These are phyloP conservation scores for Andrena minutula DNA, from an alignment of 2,888 invertebrate genomes.

Conservation along the genomic window DNA sequence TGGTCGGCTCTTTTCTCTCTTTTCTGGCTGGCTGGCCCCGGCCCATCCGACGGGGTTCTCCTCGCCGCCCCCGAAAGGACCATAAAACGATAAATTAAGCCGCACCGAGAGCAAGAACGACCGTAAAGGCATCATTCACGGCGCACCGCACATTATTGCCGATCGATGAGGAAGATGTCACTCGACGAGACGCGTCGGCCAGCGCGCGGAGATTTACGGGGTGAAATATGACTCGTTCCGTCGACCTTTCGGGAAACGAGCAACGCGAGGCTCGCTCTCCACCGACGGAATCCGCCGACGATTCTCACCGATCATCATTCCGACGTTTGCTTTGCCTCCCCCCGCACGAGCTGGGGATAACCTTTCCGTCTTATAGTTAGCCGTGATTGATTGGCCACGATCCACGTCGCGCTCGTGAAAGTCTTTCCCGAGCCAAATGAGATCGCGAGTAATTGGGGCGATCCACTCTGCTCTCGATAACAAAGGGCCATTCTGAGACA, in stretches of 20 bases:
- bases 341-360: too few species aligned
- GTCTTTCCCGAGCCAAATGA: conserved; percentile 23
- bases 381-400: conserved; percentile 48
- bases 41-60: conserved; percentile 64
- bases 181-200: conserved; percentile 38
- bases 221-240: conserved; percentile 45
- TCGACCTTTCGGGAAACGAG: not conserved
- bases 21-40: conserved; percentile 45
- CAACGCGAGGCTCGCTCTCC: not conserved
- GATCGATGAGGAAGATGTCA: conserved; percentile 72
- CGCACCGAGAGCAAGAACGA: conserved; percentile 66
- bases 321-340: not conserved
- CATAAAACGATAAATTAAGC: conserved; percentile 83
- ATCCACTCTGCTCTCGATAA: conserved; percentile 19
- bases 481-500: conserved; percentile 6
- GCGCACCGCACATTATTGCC: conserved; percentile 80
- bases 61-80: conserved; percentile 71
- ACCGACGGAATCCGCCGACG: not conserved
- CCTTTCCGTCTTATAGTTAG: too few species aligned
- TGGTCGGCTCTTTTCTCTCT: conserved; percentile 29
- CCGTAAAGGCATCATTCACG: conserved; percentile 82
- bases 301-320: not conserved
- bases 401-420: conserved; percentile 23
- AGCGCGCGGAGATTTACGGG: conserved; percentile 34
- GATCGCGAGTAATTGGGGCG: conserved; percentile 33